Base-by-base conservation (phyloP, 2,888 invertebrate genomes). In the Dyspetes luteomarginatus region DNA sequence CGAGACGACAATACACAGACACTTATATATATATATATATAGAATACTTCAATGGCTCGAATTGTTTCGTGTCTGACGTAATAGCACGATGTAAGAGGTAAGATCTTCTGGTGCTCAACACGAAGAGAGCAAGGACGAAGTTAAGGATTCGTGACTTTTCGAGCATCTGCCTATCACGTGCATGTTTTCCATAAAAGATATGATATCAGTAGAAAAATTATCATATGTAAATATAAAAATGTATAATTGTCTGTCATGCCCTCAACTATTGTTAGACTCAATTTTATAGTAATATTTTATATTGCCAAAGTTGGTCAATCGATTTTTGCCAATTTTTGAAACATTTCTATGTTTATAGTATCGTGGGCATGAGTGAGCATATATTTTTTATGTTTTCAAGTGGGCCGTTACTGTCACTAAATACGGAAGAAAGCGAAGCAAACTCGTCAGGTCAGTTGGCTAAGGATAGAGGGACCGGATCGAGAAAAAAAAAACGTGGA, bases 1-100 rank as follows among this genome's bases (percentile, higher is more conserved):
- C 48, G 73, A 78, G 56, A 56, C 73, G 50, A 60, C 36, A 9
- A 30, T 41, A 52, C 58, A 48, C 62, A 62, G 60, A 62, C 24
- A 43, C 56, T 7, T 9, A 74, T 58, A 4, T 17, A 12, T 30
- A 5, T 9, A n/a, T 26, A 67, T 22, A 52, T 4, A n/a, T 52
- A 50, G 7, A 22, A 24, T 41, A 17, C 5, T n/a, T 28, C 26
- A 12, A 19, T 65, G 3, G 74, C 24, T 48, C 36, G 60, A n/a
- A 60, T 75, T 75, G 75, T 60, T 68, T 62, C 36, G 58, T 26
- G 19, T 43, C 12, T 68, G 58, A 68, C 75, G 75, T 45, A 75
- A 75, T 26, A 41, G 60, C 36, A 28, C 67, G 56, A 65, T 45
- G 64, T 17, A 64, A 64, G 56, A 65, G 28, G 64, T 17, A 64